A percentile compares a stretch with the other conserved stretches of the same genome.
These are phyloP conservation scores for Scomber scombrus DNA, from an alignment of 2,113 vertebrate genomes.

Conservation along the genomic window DNA sequence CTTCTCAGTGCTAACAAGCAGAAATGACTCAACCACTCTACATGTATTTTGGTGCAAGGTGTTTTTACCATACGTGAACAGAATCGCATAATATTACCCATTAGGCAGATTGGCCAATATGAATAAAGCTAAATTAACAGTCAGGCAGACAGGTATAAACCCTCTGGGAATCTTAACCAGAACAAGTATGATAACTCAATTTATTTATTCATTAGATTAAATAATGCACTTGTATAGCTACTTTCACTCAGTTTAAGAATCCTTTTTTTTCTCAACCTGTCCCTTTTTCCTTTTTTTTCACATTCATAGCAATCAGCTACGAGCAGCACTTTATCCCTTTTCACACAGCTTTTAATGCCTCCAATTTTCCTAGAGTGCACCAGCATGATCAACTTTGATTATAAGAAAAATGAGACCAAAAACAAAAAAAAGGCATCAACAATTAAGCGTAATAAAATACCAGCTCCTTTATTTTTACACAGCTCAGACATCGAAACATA, in stretches of 20 bases:
- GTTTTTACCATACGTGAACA: constrained; percentile 1
- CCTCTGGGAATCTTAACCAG: neutral
- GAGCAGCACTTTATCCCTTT: too few species aligned
- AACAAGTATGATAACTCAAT: neutral
- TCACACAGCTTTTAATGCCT: too few species aligned
- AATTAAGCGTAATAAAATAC: too few species aligned
- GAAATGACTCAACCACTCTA: constrained; percentile 6
- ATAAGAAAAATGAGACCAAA: too few species aligned
- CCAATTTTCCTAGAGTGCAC: too few species aligned
- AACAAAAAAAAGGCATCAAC: too few species aligned
- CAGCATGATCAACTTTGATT: too few species aligned
- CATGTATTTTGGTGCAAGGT: neutral
- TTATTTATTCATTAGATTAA: constrained; percentile 7
- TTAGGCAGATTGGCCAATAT: neutral
- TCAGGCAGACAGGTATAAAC: neutral
- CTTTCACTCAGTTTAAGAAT: neutral
- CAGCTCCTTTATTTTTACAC: too few species aligned
- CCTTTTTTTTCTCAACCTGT: neutral
- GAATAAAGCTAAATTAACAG: neutral
- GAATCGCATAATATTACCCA: neutral
- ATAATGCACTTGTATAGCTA: neutral
- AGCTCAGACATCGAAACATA: too few species aligned
- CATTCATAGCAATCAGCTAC: too few species aligned
- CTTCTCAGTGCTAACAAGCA: neutral
- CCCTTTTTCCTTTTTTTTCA: too few species aligned